These are phyloP conservation scores for Saimiri boliviensis DNA, from an alignment of 2,113 vertebrate species.

Conservation along the genomic window DNA sequence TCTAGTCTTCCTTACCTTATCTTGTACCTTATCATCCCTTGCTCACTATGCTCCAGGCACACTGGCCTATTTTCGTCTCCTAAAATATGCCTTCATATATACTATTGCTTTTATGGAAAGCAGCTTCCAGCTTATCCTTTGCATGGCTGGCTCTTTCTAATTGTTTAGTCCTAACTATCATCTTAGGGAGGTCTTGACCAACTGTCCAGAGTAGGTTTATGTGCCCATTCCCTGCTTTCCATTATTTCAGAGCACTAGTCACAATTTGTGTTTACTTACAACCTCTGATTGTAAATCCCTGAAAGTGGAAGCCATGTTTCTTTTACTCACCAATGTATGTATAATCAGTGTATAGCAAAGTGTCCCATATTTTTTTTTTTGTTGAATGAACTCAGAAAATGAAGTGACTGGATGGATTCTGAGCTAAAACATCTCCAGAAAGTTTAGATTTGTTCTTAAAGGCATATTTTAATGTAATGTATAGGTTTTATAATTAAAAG, in stretches of 20 bases:
- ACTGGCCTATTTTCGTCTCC: not conserved
- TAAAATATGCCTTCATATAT: not conserved
- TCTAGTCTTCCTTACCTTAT: not conserved
- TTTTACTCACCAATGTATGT: not conserved
- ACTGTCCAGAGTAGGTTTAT: not conserved
- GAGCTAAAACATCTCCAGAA: not conserved
- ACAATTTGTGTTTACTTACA: not conserved
- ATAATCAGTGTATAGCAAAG: not conserved
- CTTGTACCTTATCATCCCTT: not conserved
- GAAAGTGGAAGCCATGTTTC: not conserved
- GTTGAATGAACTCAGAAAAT: slow-evolving; percentile 1
- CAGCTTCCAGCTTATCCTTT: not conserved
- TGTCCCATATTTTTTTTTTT: not conserved
- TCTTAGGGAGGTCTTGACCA: not conserved
- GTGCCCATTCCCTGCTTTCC: not conserved
- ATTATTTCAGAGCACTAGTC: not conserved
- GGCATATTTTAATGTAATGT: not conserved
- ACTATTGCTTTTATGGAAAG: not conserved
- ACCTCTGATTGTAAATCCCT: not conserved
- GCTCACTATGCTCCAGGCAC: not conserved
- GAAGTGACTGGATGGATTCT: slow-evolving; percentile 23
- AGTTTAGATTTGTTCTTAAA: not conserved
- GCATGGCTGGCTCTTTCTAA: not conserved
- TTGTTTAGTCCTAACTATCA: not conserved
- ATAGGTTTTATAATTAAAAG: not conserved